These are phyloP conservation scores for Apodemia hepburni DNA, from an alignment of 2,888 invertebrate genomes.

Conservation along the genomic window DNA sequence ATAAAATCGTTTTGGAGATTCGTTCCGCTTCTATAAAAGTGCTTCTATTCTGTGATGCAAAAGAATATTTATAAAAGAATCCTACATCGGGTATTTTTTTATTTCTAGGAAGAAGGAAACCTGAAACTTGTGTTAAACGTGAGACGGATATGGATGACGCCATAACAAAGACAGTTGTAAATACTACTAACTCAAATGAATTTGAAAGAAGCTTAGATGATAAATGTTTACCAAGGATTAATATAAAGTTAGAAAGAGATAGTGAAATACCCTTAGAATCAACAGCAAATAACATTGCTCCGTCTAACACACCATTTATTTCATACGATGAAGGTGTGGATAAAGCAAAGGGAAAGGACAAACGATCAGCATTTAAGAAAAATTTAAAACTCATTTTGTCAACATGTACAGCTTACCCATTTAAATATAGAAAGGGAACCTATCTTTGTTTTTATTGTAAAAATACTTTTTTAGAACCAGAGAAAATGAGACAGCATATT, in stretches of 20 bases:
- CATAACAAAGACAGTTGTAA: background rate
- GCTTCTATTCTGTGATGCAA: no score
- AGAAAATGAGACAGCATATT: slow-evolving; percentile 61
- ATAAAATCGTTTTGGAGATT: background rate
- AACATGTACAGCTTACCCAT: slow-evolving; percentile 64
- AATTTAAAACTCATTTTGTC: slow-evolving; percentile 60
- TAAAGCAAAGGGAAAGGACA: slow-evolving; percentile 44
- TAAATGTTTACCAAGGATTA: background rate
- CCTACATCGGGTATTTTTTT: slow-evolving; percentile 69
- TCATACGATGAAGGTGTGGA: slow-evolving; percentile 23
- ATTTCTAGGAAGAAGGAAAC: slow-evolving; percentile 71
- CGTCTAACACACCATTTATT: background rate
- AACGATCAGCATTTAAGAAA: slow-evolving; percentile 58
- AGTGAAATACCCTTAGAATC: background rate
- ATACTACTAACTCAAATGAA: background rate
- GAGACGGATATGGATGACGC: slow-evolving; percentile 31
- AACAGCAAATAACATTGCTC: background rate
- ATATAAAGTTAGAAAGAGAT: background rate
- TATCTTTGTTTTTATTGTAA: slow-evolving; percentile 69
- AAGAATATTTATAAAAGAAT: slow-evolving; percentile 20
- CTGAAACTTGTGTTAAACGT: slow-evolving; percentile 54
- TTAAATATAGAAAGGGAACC: slow-evolving; percentile 66
- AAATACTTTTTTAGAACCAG: slow-evolving; percentile 60
- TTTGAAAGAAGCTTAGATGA: background rate
- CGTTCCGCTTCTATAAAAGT: background rate